Evolutionary conservation across 1,140 invertebrate genomes (phyloP), one percentile per base, ranked within the genome.

Genomic region (Heterodera schachtii): DNA sequence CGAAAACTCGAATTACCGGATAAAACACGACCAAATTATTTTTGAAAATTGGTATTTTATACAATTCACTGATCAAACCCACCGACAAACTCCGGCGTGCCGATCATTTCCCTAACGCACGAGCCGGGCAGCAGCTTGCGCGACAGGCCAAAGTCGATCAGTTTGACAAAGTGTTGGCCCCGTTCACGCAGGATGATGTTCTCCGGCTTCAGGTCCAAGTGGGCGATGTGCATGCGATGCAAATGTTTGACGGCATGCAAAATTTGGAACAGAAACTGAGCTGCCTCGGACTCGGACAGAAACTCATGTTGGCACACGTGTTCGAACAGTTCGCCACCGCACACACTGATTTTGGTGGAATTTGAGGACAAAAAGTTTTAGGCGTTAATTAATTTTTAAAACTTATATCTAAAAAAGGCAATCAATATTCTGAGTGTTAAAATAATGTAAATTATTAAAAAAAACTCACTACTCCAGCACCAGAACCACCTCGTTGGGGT

Each of bases 61-160:
- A n/a, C n/a, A n/a, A n/a, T n/a, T 46, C 13, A 57, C 1, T 31
- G n/a, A 76, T 76, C 19, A 73, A 70, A 86, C 87, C 82, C 82
- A 92, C 91, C 92, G 46, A 92, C 91, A 90, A 93, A 93, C 83
- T 93, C 92, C 6, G 92, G 92, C 8, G 92, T 93, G 64, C 92
- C 92, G 84, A 92, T 91, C 88, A 93, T 91, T 77, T 92, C 92
- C 78, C 91, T 88, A 57, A 89, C 91, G 88, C 91, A 90, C 47
- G 89, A 85, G 21, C 90, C 90, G 7, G 90, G 88, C 4, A 82
- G 79, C 16, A 93, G 90, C 67, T 90, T 90, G 90, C 93, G 91
- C 7, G 93, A 93, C 64, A 94, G 90, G 75, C 93, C 93, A 91
- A 94, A 93, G 90, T 94, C 93, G 90, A 93, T 93, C 19, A 93